A percentile compares a stretch with the other conserved stretches of the same genome.
phyloP scores from a whole-genome alignment of 2,888 invertebrate genomes.

The Pristionchus mayeri region DNA sequence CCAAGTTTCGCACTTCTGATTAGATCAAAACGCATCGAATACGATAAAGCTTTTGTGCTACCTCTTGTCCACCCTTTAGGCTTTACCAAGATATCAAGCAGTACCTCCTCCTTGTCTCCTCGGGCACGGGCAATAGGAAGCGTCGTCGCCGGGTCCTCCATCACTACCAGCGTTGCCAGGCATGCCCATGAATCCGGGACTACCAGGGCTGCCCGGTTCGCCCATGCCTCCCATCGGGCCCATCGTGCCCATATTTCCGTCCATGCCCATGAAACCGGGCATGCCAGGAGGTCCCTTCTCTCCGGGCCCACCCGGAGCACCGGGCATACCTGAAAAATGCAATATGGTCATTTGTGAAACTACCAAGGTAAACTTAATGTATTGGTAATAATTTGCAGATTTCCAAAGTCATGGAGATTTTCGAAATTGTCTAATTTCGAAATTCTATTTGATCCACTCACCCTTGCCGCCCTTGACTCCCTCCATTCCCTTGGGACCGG shows the following conservation, averaged over 20 bases:
- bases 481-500: conserved; percentile 44
- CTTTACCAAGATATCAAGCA: too few species aligned
- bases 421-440: too few species aligned
- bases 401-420: too few species aligned
- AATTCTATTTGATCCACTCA: too few species aligned
- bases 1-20: too few species aligned
- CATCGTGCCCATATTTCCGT: conserved; percentile 42
- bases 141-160: conserved; percentile 47
- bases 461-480: conserved; percentile 48
- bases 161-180: conserved; percentile 22
- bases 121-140: conserved; percentile 43
- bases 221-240: conserved; percentile 41
- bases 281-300: conserved; percentile 46
- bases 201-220: conserved; percentile 19
- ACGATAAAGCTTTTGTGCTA: too few species aligned
- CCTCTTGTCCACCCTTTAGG: too few species aligned
- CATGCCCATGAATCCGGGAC: conserved; percentile 48
- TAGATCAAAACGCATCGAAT: too few species aligned
- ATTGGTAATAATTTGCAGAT: too few species aligned
- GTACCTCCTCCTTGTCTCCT: not conserved
- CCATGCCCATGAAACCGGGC: conserved; percentile 42
- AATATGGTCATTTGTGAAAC: too few species aligned
- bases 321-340: conserved; percentile 35
- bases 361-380: too few species aligned
- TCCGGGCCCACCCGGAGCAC: conserved; percentile 8